Evolutionary conservation across 2,797 vertebrate species (phyloP).

Genomic region (Adrianichthys oophorus): DNA sequence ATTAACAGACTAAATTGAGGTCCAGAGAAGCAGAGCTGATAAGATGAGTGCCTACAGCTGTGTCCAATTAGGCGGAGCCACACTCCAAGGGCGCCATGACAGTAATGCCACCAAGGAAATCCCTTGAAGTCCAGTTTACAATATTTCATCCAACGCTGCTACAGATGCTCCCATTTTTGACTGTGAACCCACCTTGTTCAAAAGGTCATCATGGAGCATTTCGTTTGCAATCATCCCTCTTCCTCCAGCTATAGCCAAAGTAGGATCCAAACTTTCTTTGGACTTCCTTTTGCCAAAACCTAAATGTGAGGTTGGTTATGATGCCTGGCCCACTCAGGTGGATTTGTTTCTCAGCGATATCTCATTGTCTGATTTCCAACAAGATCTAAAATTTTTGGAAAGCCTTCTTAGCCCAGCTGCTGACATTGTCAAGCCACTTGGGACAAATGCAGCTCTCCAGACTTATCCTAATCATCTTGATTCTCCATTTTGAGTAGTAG

Average conservation of each 20-base stretch:
- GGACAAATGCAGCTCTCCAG: background rate
- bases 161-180: background rate
- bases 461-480: background rate
- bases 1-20: too few species aligned
- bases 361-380: background rate
- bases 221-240: background rate
- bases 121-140: background rate
- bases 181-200: background rate
- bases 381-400: slow-evolving; percentile 1
- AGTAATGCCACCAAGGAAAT: background rate
- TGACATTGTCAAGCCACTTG: background rate
- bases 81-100: too few species aligned
- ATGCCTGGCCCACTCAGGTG: fast-evolving
- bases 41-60: too few species aligned
- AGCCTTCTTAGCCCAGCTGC: background rate
- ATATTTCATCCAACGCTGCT: background rate
- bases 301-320: slow-evolving; percentile 1
- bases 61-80: too few species aligned
- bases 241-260: background rate
- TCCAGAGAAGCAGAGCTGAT: too few species aligned
- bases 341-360: background rate
- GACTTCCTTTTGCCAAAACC: background rate
- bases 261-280: background rate
- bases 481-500: slow-evolving; percentile 16
- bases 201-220: background rate